phyloP scores from a whole-genome alignment of 1,140 invertebrate genomes.

The Caenorhabditis briggsae region DNA sequence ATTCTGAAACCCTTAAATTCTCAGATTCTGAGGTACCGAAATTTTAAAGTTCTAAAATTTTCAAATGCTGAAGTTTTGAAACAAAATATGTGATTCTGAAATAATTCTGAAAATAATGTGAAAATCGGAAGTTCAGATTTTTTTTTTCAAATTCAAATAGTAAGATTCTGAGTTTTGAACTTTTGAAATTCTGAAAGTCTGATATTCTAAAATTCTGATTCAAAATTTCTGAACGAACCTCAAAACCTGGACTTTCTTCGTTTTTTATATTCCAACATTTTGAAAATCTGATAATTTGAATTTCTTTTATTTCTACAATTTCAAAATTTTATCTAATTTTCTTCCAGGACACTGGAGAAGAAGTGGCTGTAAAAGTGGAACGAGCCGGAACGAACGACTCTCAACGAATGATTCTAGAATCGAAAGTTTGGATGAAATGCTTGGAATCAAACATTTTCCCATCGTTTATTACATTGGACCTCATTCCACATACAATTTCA shows the following conservation, averaged over 20 bases:
- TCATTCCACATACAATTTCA: conserved; percentile 60
- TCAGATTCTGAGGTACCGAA: too few relatives aligned
- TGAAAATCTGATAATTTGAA: neutral
- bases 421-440: conserved; percentile 61
- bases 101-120: too few relatives aligned
- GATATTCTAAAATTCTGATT: neutral
- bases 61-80: too few relatives aligned
- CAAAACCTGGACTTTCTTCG: too few relatives aligned
- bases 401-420: conserved; percentile 66
- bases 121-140: too few relatives aligned
- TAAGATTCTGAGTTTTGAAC: too few relatives aligned
- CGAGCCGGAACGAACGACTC: conserved; percentile 58
- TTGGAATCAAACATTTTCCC: conserved; percentile 13
- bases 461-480: conserved; percentile 44
- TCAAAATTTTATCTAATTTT: neutral
- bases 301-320: neutral
- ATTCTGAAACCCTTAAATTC: too few relatives aligned
- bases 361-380: conserved; percentile 67
- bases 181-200: too few relatives aligned
- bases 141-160: too few relatives aligned
- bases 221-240: too few relatives aligned
- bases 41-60: too few relatives aligned
- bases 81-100: too few relatives aligned
- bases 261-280: neutral
- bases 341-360: conserved; percentile 29